These are phyloP conservation scores for Belonocnema kinseyi DNA, from an alignment of 1,140 invertebrate species.

Conservation along the genomic window DNA sequence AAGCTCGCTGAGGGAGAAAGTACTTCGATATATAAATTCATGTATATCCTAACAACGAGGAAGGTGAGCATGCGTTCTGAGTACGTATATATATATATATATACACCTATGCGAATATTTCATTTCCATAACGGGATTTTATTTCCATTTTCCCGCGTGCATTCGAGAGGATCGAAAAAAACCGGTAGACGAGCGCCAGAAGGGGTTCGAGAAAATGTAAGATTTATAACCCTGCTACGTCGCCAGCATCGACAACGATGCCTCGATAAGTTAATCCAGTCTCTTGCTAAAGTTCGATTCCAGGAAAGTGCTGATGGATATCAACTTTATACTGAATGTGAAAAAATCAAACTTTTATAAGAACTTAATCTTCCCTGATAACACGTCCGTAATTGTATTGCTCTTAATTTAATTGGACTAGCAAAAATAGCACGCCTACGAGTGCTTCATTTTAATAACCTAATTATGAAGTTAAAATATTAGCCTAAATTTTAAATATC, in stretches of 20 bases:
- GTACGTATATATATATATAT: background rate
- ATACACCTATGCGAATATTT: constrained; percentile 27
- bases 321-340: background rate
- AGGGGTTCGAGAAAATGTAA: constrained; percentile 2
- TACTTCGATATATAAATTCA: constrained; percentile 47
- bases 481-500: no score
- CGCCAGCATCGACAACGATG: constrained; percentile 24
- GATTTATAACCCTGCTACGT: constrained; percentile 22
- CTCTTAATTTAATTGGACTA: background rate
- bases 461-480: no score
- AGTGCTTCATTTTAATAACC: no score
- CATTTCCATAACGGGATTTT: constrained; percentile 64
- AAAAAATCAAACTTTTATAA: constrained; percentile 1
- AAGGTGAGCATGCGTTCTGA: constrained; percentile 18
- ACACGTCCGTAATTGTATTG: constrained; percentile 6
- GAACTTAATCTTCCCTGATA: constrained; percentile 17
- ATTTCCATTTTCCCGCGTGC: constrained; percentile 58
- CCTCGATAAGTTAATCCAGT: constrained; percentile 26
- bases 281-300: constrained; percentile 5
- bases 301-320: constrained; percentile 7
- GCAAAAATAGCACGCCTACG: no score
- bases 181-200: background rate
- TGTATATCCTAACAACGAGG: constrained; percentile 16
- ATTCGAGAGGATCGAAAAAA: constrained; percentile 33
- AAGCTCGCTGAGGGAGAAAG: constrained; percentile 38